Evolutionary conservation across 1,140 invertebrate species (phyloP).

Genomic region (Gryon sp.): DNA sequence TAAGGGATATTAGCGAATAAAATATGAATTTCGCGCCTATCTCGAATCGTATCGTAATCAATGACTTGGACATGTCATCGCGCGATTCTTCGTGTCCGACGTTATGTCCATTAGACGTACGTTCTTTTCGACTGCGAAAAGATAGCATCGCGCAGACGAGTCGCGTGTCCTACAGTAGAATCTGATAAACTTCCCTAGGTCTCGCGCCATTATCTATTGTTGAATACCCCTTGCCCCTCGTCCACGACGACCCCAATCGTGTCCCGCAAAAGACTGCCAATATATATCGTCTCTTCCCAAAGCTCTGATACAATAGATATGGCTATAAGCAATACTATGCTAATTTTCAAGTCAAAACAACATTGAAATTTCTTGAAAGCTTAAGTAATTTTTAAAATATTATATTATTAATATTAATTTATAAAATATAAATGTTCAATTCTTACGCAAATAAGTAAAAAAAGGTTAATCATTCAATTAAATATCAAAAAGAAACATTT

Average conservation of each 20-base stretch:
- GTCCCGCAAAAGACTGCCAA: constrained; percentile 68
- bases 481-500: no score
- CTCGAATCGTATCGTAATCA: constrained; percentile 44
- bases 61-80: constrained; percentile 43
- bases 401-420: no score
- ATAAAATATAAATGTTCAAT: no score
- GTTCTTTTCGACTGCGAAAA: constrained; percentile 75
- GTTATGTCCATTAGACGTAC: constrained; percentile 77
- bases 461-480: no score
- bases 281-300: constrained; percentile 49
- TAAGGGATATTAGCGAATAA: constrained; percentile 34
- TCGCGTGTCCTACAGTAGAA: constrained; percentile 76
- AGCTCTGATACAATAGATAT: constrained; percentile 31
- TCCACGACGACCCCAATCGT: constrained; percentile 74
- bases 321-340: no score
- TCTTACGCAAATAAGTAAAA: no score
- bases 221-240: constrained; percentile 50
- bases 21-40: constrained; percentile 44
- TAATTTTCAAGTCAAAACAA: no score
- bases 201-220: constrained; percentile 65
- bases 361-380: no score
- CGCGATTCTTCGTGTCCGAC: constrained; percentile 63
- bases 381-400: no score
- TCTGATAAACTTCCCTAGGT: constrained; percentile 75
- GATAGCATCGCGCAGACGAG: constrained; percentile 74